Percentiles rank a stretch among this genome's conserved stretches.
Evolutionary conservation across 2,113 vertebrate genomes (phyloP).

Genomic region (Oplegnathus fasciatus): DNA sequence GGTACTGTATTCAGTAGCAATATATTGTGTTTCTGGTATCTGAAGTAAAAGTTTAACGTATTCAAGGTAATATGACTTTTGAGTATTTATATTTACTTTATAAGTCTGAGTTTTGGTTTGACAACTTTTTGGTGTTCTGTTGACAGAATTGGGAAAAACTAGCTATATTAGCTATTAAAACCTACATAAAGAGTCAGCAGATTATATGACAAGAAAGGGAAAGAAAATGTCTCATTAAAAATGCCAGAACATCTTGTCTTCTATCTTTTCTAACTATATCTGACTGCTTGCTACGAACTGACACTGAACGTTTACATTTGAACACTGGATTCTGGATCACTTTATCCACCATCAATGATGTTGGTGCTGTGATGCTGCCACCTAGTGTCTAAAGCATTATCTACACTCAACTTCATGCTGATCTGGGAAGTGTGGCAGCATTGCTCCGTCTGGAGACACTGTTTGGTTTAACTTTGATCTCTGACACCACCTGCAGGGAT

Average conservation of each 20-base stretch:
- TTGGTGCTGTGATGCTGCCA: constrained; percentile 60
- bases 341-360: not conserved
- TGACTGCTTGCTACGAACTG: not conserved
- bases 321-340: not conserved
- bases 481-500: constrained; percentile 16
- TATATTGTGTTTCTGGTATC: not conserved
- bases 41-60: not conserved
- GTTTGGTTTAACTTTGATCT: not conserved
- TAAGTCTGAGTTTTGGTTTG: not conserved
- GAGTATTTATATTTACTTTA: not conserved
- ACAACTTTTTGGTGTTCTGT: not conserved
- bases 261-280: not conserved
- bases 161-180: not conserved
- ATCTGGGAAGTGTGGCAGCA: not conserved
- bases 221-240: not conserved
- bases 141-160: too few relatives aligned
- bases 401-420: not conserved
- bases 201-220: not conserved
- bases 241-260: not conserved
- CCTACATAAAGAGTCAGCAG: not conserved
- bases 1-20: not conserved
- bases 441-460: not conserved
- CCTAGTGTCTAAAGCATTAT: constrained; percentile 45
- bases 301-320: not conserved
- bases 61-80: not conserved